Evolutionary conservation across 1,140 invertebrate species (phyloP), one percentile per base, ranked within the genome.

Genomic region (Rhizoglyphus robini): DNA sequence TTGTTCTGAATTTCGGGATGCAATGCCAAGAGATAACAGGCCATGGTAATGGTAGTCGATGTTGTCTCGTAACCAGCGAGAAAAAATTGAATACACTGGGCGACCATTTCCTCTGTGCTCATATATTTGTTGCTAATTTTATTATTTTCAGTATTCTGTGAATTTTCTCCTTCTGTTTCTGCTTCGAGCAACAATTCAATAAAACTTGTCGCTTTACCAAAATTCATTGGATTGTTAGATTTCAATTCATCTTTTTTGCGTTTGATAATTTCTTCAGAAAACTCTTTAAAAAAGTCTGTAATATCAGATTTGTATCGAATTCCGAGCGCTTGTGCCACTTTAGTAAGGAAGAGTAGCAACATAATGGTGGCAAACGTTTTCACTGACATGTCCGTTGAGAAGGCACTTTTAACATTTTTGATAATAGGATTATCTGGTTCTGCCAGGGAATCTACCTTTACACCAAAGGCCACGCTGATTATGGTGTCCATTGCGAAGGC

Each of bases 41-140:
- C 0, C 78, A 72, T 30, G n/a, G n/a, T n/a, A n/a, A 84, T 72
- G 1, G 79, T 75, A 0, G 78, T 79, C 0, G 81, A 74, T 0
- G 81, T 79, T 0, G 83, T 84, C 72, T 85, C 83, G 68, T 81
- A 86, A 1, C 83, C 84, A 65, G 81, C 85, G 1, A 79, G 73
- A 68, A 86, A 84, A 69, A 88, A 87, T 5, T 84, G 38, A 1
- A 82, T 74, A 0, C 81, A 80, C 68, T 86, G 83, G 0, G 81
- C 80, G 1, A 83, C 75, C 8, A 89, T 78, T 34, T 83, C 83
- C 18, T 82, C 79, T 48, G 82, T 82, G 0, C 8, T 54, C 20
- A 54, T n/a, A 1, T 66, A 30, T 23, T n/a, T n/a, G n/a, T 65
- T n/a, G n/a, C 8, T 41, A 18, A 11, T 41, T 41, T 41, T 11